Percentiles rank a stretch among this genome's conserved stretches.
Conservation (phyloP, 2,797 vertebrate genomes). For the Triplophysa bombifrons region DNA sequence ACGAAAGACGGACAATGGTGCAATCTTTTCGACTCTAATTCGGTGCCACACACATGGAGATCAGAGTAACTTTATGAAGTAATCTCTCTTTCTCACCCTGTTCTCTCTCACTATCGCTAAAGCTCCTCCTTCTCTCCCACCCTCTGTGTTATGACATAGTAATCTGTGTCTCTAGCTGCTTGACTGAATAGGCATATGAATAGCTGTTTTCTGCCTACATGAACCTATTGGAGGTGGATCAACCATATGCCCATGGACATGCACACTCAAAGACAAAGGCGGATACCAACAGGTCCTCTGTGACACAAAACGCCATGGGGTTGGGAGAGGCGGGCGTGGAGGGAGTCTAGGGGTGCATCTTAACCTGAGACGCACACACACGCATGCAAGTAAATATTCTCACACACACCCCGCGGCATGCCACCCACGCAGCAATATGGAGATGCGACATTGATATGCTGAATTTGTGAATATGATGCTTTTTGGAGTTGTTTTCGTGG, state of each 20-base stretch:
- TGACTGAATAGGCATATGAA: constrained; percentile 91
- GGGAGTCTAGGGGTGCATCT: constrained; percentile 47
- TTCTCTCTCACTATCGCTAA: constrained; percentile 26
- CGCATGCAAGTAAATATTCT: constrained; percentile 48
- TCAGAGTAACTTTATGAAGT: constrained; percentile 44
- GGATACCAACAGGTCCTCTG: constrained; percentile 73
- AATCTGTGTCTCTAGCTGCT: constrained; percentile 90
- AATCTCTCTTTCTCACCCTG: constrained; percentile 40
- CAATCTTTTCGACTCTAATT: constrained; percentile 22
- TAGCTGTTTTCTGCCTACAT: constrained; percentile 99
- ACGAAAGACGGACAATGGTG: constrained; percentile 25
- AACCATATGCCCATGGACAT: constrained; percentile 95
- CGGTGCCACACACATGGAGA: constrained; percentile 41
- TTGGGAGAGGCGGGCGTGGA: constrained; percentile 31
- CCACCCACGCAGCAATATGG: constrained; percentile 56
- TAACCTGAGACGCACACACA: constrained; percentile 45
- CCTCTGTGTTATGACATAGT: constrained; percentile 86
- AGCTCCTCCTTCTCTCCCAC: constrained; percentile 47
- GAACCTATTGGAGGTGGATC: constrained; percentile 95
- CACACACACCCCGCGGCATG: constrained; percentile 34
- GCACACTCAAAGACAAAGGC: constrained; percentile 80
- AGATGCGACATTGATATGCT: constrained; percentile 49
- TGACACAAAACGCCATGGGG: constrained; percentile 66
- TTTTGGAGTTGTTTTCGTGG: background rate
- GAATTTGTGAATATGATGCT: constrained; percentile 16